Conservation (phyloP, 2,113 vertebrate species). For the Echinops telfairi region DNA sequence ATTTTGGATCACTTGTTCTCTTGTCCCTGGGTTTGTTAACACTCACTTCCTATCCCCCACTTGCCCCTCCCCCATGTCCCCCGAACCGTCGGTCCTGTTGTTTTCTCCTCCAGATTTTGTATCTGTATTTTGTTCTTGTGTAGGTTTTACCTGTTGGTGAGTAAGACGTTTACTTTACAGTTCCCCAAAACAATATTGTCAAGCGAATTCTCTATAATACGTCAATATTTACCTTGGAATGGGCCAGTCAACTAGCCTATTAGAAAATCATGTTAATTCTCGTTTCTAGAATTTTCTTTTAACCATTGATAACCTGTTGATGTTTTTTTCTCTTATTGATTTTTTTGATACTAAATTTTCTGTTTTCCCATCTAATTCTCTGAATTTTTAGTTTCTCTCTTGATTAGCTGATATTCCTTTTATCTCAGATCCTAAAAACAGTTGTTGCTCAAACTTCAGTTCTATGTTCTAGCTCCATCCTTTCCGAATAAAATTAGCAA, state of each 20-base stretch:
- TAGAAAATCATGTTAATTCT: slow-evolving; percentile 18
- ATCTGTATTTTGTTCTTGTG: neutral
- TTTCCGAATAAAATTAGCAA: neutral
- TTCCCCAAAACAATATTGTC: slow-evolving; percentile 1
- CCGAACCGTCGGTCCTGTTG: no score
- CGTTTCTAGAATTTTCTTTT: neutral
- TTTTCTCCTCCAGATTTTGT: no score
- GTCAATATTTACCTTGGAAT: slow-evolving; percentile 3
- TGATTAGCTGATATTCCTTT: neutral
- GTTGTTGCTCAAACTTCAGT: neutral
- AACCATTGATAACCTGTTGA: neutral
- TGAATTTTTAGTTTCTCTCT: neutral
- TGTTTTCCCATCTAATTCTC: neutral
- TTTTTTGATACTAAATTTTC: neutral
- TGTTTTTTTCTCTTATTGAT: slow-evolving; percentile 12
- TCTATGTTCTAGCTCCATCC: neutral
- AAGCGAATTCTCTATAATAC: neutral
- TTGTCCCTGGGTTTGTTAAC: no score
- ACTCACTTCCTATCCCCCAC: no score
- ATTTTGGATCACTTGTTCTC: no score
- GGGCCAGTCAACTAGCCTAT: neutral
- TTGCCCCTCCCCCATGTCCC: no score
- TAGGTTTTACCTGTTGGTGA: neutral
- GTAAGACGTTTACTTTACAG: neutral
- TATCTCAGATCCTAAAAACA: neutral